Evolutionary conservation across 1,140 invertebrate species (phyloP).

Genomic region (Philopotamus ludificatus): DNA sequence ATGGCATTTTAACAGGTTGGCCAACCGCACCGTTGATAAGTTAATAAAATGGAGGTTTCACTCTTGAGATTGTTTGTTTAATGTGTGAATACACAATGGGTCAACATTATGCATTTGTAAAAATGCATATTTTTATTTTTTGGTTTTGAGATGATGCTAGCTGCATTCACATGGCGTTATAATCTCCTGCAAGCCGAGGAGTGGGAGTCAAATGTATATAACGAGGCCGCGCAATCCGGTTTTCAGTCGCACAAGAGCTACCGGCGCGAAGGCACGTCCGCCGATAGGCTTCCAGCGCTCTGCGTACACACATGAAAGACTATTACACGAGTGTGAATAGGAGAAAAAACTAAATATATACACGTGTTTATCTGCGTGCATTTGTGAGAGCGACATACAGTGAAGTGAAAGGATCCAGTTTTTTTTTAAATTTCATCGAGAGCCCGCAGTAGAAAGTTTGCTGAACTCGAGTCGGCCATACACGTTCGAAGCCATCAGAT

Average conservation of each 20-base stretch:
- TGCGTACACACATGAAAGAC: constrained; percentile 16
- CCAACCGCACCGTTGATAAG: no score
- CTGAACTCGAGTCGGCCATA: background rate
- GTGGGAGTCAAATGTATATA: constrained; percentile 4
- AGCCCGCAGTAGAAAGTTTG: background rate
- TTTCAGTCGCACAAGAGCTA: background rate
- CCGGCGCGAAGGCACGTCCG: background rate
- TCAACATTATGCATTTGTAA: no score
- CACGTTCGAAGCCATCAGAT: background rate
- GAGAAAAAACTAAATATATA: constrained; percentile 11
- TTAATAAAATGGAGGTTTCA: no score
- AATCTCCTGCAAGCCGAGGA: no score
- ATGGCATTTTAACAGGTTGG: no score
- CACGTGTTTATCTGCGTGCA: background rate
- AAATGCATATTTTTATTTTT: no score
- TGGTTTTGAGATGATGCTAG: no score
- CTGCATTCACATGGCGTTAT: no score
- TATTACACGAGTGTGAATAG: constrained; percentile 17
- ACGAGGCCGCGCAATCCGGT: background rate
- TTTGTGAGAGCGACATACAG: background rate
- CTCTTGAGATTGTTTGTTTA: no score
- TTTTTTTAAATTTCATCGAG: no score
- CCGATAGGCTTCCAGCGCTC: background rate
- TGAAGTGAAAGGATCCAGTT: constrained; percentile 13
- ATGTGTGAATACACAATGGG: no score